Base-by-base conservation (phyloP, 2,797 vertebrate genomes). In the Betta splendens region DNA sequence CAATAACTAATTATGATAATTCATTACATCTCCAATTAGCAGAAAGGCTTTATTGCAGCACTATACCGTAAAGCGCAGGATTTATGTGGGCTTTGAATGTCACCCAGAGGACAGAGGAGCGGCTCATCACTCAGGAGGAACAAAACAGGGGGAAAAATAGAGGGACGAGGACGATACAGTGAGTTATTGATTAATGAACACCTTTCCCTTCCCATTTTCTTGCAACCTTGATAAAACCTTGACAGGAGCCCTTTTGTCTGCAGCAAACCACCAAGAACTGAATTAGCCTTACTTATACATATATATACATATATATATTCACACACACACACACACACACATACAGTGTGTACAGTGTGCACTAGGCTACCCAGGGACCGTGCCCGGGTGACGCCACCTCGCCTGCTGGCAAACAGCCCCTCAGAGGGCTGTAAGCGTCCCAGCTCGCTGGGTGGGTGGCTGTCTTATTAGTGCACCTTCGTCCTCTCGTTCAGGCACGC, bases 1-100 rank as follows among this genome's bases (percentile, higher is more conserved):
- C 95, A 95, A 96, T 96, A 95, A 96, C 94, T 96, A 98, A 98
- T 98, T 98, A 98, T 96, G 94, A 94, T 97, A 97, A 98, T 98
- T 98, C 95, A 98, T 98, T 97, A 98, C 95, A 96, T 94, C 94
- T 95, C 94, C 95, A 99, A 98, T 98, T 98, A 98, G 96, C 92
- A 93, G 94, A 94, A 94, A 94, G 93, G 95, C 95, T 97, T 97
- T 98, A 98, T 94, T 90, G 90, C 94, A 91, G 93, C 93, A 93
- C 93, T 91, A 91, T 94, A 93, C 96, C 94, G 93, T 98, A 98
- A 98, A 97, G 94, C 91, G 87, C 92, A 93, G 93, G 94, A 98
- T 98, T 98, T 98, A 98, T 96, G 95, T 93, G 79, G 89, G 90
- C 93, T 95, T 95, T 98, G 95, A 99, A 99, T 98, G 95, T 99